Percentiles rank a stretch among this genome's conserved stretches.
phyloP scores from a whole-genome alignment of 1,140 invertebrate species.

The Pachypeltis micranthus region DNA sequence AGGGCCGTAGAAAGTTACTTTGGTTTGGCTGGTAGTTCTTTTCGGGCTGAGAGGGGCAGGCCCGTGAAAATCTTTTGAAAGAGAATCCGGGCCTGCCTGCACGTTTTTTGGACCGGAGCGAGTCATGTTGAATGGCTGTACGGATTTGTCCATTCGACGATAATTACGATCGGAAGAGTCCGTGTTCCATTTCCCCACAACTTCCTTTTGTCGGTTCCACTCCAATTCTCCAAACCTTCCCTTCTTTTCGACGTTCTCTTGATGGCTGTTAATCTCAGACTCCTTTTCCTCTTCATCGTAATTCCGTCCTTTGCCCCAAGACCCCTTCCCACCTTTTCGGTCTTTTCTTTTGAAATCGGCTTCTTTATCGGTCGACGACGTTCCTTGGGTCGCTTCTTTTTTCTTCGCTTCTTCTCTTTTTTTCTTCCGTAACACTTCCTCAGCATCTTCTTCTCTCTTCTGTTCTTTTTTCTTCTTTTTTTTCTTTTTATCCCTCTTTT shows the following conservation, averaged over 20 bases:
- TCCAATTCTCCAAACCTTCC: not conserved
- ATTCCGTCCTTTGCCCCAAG: constrained; percentile 26
- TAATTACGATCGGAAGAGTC: too few relatives aligned
- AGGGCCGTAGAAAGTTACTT: not conserved
- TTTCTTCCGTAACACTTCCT: not conserved
- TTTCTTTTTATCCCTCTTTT: not conserved
- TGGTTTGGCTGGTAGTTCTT: too few relatives aligned
- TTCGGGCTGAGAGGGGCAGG: too few relatives aligned
- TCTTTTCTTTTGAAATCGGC: constrained; percentile 1
- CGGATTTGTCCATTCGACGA: too few relatives aligned
- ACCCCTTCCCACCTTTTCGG: constrained; percentile 9
- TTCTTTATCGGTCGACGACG: not conserved
- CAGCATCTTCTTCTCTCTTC: constrained; percentile 13
- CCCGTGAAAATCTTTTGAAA: too few relatives aligned
- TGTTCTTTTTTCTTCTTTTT: constrained; percentile 21
- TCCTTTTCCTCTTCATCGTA: not conserved
- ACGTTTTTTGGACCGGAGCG: too few relatives aligned
- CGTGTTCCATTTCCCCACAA: too few relatives aligned
- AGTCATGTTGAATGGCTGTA: too few relatives aligned
- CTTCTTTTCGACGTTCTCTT: too few relatives aligned
- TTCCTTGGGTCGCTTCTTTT: not conserved
- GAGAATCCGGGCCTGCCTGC: too few relatives aligned
- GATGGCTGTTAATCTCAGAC: too few relatives aligned
- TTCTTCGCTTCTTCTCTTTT: not conserved
- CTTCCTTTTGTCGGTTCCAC: not conserved